Percentiles rank a stretch among this genome's conserved stretches.
Conservation (phyloP, 2,797 vertebrate species). For the Salmo trutta region DNA sequence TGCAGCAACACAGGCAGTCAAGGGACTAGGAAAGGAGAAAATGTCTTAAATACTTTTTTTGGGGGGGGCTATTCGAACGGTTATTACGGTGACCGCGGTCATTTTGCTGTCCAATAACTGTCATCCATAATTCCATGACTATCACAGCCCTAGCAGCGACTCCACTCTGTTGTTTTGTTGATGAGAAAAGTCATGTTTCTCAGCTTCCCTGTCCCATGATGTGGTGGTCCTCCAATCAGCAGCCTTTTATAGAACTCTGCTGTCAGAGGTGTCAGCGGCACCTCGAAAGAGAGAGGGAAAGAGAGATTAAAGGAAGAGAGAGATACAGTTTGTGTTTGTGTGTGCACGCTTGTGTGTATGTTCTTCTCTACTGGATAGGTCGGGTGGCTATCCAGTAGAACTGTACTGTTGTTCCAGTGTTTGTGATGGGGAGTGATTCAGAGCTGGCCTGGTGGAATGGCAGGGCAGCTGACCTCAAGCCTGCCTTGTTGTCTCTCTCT, state of each 20-base stretch:
- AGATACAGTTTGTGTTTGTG: background rate
- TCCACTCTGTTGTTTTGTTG: too few relatives aligned
- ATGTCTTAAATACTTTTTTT: too few relatives aligned
- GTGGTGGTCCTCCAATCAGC: background rate
- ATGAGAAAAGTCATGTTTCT: background rate
- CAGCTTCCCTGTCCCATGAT: background rate
- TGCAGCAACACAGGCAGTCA: too few relatives aligned
- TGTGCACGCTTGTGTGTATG: background rate
- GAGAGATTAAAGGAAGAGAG: background rate
- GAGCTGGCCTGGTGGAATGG: conserved; percentile 26
- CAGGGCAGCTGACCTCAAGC: conserved; percentile 35
- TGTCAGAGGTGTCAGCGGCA: background rate
- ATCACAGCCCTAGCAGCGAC: too few relatives aligned
- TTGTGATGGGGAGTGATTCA: conserved; percentile 28
- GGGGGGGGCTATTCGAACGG: too few relatives aligned
- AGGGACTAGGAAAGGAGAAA: too few relatives aligned
- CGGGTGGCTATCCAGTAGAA: conserved; percentile 41
- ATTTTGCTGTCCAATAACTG: too few relatives aligned
- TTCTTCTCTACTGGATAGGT: conserved; percentile 35
- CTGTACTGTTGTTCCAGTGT: conserved; percentile 20
- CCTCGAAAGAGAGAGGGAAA: background rate
- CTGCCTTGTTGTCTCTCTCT: conserved; percentile 20
- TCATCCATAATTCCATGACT: too few relatives aligned
- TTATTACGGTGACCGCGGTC: too few relatives aligned
- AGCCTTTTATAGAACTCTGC: conserved; percentile 1